These are phyloP conservation scores for Drosophila borealis DNA, from an alignment of 2,888 invertebrate species.

Conservation along the genomic window DNA sequence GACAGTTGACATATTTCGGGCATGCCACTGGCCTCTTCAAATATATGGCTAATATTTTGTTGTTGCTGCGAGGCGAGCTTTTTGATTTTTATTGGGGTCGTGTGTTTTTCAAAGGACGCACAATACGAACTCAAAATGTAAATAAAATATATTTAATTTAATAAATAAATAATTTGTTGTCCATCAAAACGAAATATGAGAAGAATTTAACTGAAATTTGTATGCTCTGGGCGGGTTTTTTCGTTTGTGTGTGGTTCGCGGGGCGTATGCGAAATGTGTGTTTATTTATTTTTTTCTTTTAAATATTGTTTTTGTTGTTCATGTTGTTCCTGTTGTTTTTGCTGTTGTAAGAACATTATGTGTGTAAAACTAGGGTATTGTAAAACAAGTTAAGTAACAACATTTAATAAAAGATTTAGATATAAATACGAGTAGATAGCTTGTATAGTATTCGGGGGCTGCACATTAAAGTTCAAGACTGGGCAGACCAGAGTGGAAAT, in stretches of 20 bases:
- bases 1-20: conserved; percentile 72
- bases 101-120: conserved; percentile 3
- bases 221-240: not conserved
- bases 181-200: conserved; percentile 34
- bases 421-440: conserved; percentile 29
- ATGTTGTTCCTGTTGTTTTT: conserved; percentile 46
- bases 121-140: conserved; percentile 33
- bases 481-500: conserved; percentile 30
- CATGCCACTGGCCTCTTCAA: conserved; percentile 16
- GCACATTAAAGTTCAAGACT: conserved; percentile 24
- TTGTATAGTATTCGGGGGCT: conserved; percentile 10
- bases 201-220: conserved; percentile 21
- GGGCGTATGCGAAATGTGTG: conserved; percentile 45
- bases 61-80: conserved; percentile 1
- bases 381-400: conserved; percentile 47
- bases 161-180: conserved; percentile 37
- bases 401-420: conserved; percentile 43
- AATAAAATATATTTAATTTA: conserved; percentile 39
- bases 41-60: conserved; percentile 32
- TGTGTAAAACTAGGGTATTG: conserved; percentile 25
- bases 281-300: conserved; percentile 8
- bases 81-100: conserved; percentile 23
- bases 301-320: conserved; percentile 30
- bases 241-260: conserved; percentile 12
- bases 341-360: conserved; percentile 25